Base-by-base conservation (phyloP, 2,888 invertebrate species). In the Eutolmus rufibarbis region DNA sequence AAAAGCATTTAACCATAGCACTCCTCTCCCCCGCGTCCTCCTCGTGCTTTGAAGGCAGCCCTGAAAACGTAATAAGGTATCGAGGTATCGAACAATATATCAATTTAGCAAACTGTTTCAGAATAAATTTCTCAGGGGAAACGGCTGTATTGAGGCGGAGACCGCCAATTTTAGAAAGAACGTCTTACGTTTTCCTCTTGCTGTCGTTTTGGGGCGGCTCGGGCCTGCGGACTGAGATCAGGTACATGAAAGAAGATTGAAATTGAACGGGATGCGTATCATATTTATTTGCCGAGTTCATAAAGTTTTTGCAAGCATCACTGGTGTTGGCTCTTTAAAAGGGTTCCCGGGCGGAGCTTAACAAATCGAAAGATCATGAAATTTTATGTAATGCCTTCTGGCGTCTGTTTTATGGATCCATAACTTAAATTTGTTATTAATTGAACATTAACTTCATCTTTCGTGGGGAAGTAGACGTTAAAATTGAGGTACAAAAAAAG, bases 401-500 rank as follows among this genome's bases (percentile, higher is more conserved):
- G n/a, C 51, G 5, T 51, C 19, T 51, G n/a, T n/a, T 51, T 51
- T 51, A 51, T 51, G 51, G 51, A 19, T 51, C n/a, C 51, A 51
- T 51, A 51, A 51, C n/a, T 51, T 5, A 19, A 66, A 19, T 12
- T 66, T 12, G 12, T 12, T 12, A 23, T 66, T 66, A 66, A 66
- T 66, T 66, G 66, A 66, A 66, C 28, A 12, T 12, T 23, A 66
- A 66, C 12, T 66, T 19, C 66, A 19, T 66, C 23, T 28, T 66
- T 66, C 23, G 66, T 66, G 66, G 57, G 19, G 23, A 66, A 66
- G 23, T 66, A 8, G 23, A 4, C 8, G n/a, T 86, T 40, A 86
- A 89, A 90, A 89, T 90, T 57, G 2, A 19, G 8, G 23, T 57
- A 19, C 23, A 28, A n/a, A 28, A 76, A 14, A 12, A n/a, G 23